These are phyloP conservation scores for Misgurnus mizolepis DNA, from an alignment of 2,113 vertebrate genomes.

Conservation along the genomic window DNA sequence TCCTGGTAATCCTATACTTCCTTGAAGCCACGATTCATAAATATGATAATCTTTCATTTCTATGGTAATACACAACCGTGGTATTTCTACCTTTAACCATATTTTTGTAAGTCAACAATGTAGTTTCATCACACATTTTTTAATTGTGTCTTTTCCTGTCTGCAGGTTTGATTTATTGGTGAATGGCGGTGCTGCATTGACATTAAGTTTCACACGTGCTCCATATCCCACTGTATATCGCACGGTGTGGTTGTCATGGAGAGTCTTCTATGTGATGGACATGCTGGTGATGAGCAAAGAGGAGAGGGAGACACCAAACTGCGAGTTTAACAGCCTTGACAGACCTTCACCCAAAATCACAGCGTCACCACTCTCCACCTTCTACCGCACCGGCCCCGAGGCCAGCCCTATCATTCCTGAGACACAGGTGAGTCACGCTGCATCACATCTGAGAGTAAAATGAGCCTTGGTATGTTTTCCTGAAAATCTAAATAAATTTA, in stretches of 20 bases:
- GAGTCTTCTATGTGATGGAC: constrained; percentile 96
- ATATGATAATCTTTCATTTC: too few species aligned
- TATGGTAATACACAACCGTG: not conserved
- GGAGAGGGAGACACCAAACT: constrained; percentile 92
- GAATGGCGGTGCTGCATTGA: constrained; percentile 91
- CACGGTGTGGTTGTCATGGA: constrained; percentile 97
- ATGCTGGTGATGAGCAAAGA: constrained; percentile 97
- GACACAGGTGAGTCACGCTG: constrained; percentile 85
- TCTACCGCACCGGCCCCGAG: constrained; percentile 90
- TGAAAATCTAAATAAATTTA: not conserved
- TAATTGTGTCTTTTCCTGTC: not conserved
- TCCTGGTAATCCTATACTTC: too few species aligned
- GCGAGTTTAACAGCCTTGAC: constrained; percentile 90
- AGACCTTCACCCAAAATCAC: constrained; percentile 88
- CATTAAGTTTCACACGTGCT: constrained; percentile 88
- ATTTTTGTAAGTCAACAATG: not conserved
- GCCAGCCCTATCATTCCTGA: constrained; percentile 95
- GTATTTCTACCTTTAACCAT: not conserved
- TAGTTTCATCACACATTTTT: not conserved
- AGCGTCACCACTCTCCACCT: constrained; percentile 90
- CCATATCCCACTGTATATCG: constrained; percentile 89
- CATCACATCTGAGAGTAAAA: constrained; percentile 5
- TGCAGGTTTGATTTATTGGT: constrained; percentile 94
- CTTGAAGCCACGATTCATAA: too few species aligned
- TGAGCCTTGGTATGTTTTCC: not conserved